Evolutionary conservation across 2,888 invertebrate genomes (phyloP).

Genomic region (Cataglyphis rosenhaueri): DNA sequence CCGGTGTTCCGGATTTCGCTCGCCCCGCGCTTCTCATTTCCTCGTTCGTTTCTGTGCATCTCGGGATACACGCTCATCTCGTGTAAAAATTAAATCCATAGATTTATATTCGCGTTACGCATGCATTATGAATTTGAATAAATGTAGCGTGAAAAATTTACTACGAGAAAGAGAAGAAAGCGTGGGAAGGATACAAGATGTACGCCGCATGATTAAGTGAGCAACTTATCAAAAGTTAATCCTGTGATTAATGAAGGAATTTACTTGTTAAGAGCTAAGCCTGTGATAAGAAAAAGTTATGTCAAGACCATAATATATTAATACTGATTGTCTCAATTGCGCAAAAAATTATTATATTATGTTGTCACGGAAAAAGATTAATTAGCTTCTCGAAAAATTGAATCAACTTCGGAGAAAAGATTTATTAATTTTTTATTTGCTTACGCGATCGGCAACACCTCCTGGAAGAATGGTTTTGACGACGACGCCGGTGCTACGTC

Average conservation of each 20-base stretch:
- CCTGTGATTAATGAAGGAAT: constrained; percentile 39
- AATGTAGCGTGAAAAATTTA: neutral
- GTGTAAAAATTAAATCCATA: neutral
- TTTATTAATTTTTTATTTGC: constrained; percentile 77
- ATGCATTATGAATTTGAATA: neutral
- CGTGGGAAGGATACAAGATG: neutral
- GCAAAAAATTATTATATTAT: neutral
- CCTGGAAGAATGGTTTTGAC: constrained; percentile 99
- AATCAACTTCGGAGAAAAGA: too few relatives aligned
- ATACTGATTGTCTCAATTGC: neutral
- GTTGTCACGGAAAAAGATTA: neutral
- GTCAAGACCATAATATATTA: neutral
- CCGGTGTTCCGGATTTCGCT: neutral
- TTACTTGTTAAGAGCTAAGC: constrained; percentile 18
- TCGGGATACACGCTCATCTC: neutral
- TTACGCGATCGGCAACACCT: constrained; percentile 97
- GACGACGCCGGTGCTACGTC: constrained; percentile 99
- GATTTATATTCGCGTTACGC: neutral
- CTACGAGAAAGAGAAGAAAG: neutral
- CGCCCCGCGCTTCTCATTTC: constrained; percentile 10
- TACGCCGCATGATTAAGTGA: constrained; percentile 38
- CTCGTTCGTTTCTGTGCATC: neutral
- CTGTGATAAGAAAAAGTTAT: constrained; percentile 34
- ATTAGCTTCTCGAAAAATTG: neutral
- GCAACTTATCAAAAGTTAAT: constrained; percentile 40